Conservation (phyloP, 2,797 vertebrate genomes). For the Mormyrops boulengeri region DNA sequence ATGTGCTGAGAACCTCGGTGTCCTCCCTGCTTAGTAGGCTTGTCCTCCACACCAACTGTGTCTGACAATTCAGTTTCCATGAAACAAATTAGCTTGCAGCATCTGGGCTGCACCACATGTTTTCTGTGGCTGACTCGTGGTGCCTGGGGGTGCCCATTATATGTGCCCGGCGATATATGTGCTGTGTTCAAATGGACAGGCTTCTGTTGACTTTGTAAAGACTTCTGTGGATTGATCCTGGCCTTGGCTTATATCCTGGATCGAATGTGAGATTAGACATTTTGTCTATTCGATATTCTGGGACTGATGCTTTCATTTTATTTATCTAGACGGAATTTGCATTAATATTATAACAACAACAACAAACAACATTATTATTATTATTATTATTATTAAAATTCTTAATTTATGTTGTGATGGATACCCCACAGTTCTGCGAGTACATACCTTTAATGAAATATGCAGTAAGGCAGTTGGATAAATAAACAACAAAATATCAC, state of each 20-base stretch:
- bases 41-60: not conserved
- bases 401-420: not conserved
- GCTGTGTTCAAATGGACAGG: not conserved
- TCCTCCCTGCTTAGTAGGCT: not conserved
- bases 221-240: not conserved
- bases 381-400: not conserved
- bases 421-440: not conserved
- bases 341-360: not conserved
- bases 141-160: not conserved
- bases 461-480: not conserved
- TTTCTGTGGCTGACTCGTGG: not conserved
- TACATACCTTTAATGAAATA: not conserved
- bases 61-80: not conserved
- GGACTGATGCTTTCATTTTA: not conserved
- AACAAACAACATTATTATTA: not conserved
- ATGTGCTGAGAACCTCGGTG: not conserved
- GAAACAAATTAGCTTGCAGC: not conserved
- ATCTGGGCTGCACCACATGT: not conserved
- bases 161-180: not conserved
- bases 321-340: not conserved
- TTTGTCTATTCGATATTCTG: not conserved
- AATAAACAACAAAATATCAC: not conserved
- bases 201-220: not conserved
- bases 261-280: not conserved
- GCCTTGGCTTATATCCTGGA: not conserved